Evolutionary conservation across 2,113 vertebrate genomes (phyloP).

Genomic region (Pangasianodon hypophthalmus): DNA sequence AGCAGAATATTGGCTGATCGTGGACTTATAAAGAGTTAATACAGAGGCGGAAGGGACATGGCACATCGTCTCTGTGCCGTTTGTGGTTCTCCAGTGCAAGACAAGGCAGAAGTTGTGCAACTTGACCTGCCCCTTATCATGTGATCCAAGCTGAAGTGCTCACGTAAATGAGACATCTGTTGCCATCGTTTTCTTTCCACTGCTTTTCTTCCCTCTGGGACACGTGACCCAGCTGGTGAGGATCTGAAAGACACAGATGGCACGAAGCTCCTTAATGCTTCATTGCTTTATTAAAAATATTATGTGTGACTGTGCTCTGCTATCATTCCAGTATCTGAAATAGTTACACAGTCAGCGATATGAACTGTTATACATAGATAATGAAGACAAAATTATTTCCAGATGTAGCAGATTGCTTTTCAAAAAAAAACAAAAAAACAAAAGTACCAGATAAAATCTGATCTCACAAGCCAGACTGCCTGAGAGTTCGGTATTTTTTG

Average conservation of each 20-base stretch:
- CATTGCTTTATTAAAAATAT: conserved; percentile 25
- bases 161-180: conserved; percentile 20
- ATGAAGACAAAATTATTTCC: not conserved
- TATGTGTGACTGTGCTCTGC: not conserved
- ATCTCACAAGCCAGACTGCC: not conserved
- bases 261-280: not conserved
- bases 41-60: not conserved
- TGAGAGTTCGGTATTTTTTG: not conserved
- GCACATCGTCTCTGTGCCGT: not conserved
- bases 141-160: conserved; percentile 53
- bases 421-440: not conserved
- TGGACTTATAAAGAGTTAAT: conserved; percentile 9
- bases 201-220: not conserved
- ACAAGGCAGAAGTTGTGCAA: conserved; percentile 52
- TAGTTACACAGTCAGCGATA: not conserved
- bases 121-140: conserved; percentile 43
- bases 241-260: conserved; percentile 13
- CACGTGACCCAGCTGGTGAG: conserved; percentile 45
- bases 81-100: not conserved
- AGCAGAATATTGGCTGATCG: not conserved
- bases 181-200: conserved; percentile 42
- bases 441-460: not conserved
- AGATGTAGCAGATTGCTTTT: not conserved
- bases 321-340: too few species aligned
- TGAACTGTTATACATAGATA: not conserved